These are phyloP conservation scores for Gorsachius goisagi DNA, from an alignment of 2,113 vertebrate genomes.

Conservation along the genomic window DNA sequence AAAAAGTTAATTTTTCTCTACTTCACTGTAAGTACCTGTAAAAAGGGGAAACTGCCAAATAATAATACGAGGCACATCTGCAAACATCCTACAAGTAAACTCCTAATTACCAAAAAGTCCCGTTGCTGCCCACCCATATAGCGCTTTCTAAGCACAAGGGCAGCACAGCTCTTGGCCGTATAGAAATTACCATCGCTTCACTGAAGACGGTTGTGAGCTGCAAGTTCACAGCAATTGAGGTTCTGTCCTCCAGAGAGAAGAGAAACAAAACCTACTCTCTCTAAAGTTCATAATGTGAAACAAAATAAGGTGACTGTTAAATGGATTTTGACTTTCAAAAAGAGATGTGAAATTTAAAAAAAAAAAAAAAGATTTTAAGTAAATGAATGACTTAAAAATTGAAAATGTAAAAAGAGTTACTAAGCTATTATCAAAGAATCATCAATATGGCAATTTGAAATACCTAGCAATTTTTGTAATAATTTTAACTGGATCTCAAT, in stretches of 20 bases:
- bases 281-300: not conserved
- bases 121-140: fast-evolving
- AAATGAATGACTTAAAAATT: not conserved
- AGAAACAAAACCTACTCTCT: not conserved
- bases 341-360: not conserved
- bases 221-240: not conserved
- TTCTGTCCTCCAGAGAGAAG: not conserved
- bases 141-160: not conserved
- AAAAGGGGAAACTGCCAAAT: not conserved
- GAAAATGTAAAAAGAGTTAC: not conserved
- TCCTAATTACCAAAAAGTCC: not conserved
- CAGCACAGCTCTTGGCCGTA: fast-evolving
- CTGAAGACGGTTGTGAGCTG: not conserved
- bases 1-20: not conserved
- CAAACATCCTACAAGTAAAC: not conserved
- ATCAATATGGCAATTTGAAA: not conserved
- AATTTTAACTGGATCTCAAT: not conserved
- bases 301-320: not conserved
- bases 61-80: not conserved
- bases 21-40: not conserved
- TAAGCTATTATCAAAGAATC: not conserved
- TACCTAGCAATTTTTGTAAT: not conserved
- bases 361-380: not conserved
- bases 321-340: not conserved
- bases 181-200: not conserved